These are phyloP conservation scores for Disparrhopalites patrizii DNA, from an alignment of 2,888 invertebrate genomes.

Conservation along the genomic window DNA sequence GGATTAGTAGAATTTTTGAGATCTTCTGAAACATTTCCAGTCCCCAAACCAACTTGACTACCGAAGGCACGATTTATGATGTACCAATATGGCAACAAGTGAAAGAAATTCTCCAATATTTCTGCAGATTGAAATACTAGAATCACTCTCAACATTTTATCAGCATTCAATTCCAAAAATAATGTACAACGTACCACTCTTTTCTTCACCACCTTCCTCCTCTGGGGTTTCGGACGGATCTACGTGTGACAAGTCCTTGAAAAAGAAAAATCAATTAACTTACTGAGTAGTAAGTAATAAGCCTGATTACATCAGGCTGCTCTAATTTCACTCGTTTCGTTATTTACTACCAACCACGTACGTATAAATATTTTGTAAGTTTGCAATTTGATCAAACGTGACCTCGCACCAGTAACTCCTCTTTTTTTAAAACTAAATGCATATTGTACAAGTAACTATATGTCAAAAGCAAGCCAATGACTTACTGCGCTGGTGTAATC, in stretches of 20 bases:
- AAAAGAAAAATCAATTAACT: constrained; percentile 13
- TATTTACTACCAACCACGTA: too few species aligned
- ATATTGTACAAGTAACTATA: not conserved
- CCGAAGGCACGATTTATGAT: constrained; percentile 44
- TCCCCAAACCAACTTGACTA: constrained; percentile 17
- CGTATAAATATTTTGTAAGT: too few species aligned
- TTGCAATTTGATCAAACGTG: not conserved
- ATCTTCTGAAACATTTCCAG: constrained; percentile 29
- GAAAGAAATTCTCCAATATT: constrained; percentile 38
- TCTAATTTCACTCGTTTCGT: too few species aligned
- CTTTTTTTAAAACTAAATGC: not conserved
- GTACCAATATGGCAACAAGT: constrained; percentile 45
- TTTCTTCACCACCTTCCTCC: constrained; percentile 31
- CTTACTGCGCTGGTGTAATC: constrained; percentile 30
- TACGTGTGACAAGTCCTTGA: constrained; percentile 32
- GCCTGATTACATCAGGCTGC: not conserved
- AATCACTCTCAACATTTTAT: not conserved
- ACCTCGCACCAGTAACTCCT: not conserved
- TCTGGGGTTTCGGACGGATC: constrained; percentile 32
- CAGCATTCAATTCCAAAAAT: not conserved
- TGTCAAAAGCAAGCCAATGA: not conserved
- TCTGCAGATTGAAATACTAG: constrained; percentile 10
- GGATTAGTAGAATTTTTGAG: constrained; percentile 25
- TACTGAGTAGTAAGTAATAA: constrained; percentile 2
- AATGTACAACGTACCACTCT: constrained; percentile 26